A percentile compares a stretch with the other conserved stretches of the same genome.
These are phyloP conservation scores for Bufotes viridis DNA, from an alignment of 2,797 vertebrate genomes.

Conservation along the genomic window DNA sequence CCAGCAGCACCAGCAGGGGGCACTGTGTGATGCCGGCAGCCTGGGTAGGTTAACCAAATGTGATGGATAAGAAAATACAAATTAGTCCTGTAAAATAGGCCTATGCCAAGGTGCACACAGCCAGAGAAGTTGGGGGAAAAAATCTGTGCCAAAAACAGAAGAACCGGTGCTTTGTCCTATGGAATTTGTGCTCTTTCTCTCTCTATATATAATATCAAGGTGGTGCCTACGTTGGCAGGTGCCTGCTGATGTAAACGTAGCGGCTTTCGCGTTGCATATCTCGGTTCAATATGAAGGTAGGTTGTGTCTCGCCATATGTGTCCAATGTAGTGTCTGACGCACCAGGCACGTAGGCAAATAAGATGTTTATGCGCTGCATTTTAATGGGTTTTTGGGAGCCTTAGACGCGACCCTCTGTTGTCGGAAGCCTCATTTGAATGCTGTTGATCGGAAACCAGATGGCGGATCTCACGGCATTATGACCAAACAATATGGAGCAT, in stretches of 20 bases:
- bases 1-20: constrained; percentile 5
- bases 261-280: neutral
- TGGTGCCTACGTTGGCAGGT: too few relatives aligned
- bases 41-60: neutral
- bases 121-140: neutral
- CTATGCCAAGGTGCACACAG: neutral
- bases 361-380: constrained; percentile 14
- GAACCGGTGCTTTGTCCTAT: too few relatives aligned
- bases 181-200: neutral
- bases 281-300: constrained; percentile 8
- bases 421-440: constrained; percentile 38
- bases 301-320: constrained; percentile 28
- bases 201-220: too few relatives aligned
- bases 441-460: constrained; percentile 51
- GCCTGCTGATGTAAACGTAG: neutral
- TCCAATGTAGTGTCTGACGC: constrained; percentile 52
- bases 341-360: constrained; percentile 50
- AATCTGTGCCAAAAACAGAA: neutral
- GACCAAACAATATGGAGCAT: constrained; percentile 46
- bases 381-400: constrained; percentile 41
- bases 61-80: neutral
- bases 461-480: constrained; percentile 37
- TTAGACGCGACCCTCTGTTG: constrained; percentile 37
- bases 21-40: neutral
- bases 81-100: neutral